Base-by-base conservation (phyloP, 2,888 invertebrate species). In the Lottia gigantea region DNA sequence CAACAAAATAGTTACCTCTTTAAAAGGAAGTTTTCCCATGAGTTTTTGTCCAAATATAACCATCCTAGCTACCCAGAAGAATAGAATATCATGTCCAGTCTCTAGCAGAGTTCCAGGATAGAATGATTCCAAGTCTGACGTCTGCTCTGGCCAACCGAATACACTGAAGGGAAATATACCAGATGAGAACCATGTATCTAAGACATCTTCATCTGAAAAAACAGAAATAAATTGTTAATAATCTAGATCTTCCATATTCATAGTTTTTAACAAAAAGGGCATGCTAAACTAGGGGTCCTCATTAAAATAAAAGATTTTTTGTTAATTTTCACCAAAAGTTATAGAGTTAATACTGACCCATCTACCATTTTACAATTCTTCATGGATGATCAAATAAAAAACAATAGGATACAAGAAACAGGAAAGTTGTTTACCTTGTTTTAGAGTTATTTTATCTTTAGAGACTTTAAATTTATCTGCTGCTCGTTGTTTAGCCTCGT, bases 61-160 rank as follows among this genome's bases (percentile, higher is more conserved):
- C 99, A 99, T 99, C 74, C 98, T 91, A 0, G 98, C 98, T 6
- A 99, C 99, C 99, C 99, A 99, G 91, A 99, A 99, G 91, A 99
- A 99, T 64, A 99, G 89, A 83, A 99, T 99, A 80, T 92, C 99
- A 87, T 98, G 96, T 0, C 99, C 98, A 0, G 98, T 98, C 90
- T 99, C 99, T 80, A 99, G 90, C 63, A 99, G 88, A 0, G 93
- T 92, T 0, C 95, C 94, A 0, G 99, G 99, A 90, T 97, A 99
- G 90, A 95, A 96, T 0, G 92, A 92, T 88, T 93, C 87, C 76
- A 96, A 86, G 70, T 93, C 93, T 62, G 90, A 88, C 0, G 92
- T 92, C 86, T 87, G 70, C 55, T 97, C 94, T 0, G 98, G 98
- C 99, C 99, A 99, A 14, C 97, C 98, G 86, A 98, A 95, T 61